Evolutionary conservation across 1,140 invertebrate genomes (phyloP), one percentile per base, ranked within the genome.

Genomic region (Papilio dardanus): DNA sequence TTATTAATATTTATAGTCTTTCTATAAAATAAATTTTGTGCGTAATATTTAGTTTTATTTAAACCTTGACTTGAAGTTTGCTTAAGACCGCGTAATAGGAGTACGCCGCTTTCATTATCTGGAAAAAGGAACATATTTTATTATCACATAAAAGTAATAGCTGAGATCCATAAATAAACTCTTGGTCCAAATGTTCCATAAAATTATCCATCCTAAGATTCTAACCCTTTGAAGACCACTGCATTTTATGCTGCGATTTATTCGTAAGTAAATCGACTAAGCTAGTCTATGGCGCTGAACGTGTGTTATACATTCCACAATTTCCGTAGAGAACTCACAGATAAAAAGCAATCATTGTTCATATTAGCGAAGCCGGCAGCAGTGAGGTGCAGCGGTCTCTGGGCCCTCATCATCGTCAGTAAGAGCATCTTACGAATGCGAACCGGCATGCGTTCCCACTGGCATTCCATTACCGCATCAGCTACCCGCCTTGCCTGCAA

Each of bases 31-130:
- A 73, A n/a, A 73, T 35, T 73, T 73, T 73, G 46, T 73, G 71
- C 24, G 33, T 50, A 50, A 8, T 3, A 33, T 14, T 10, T 31
- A 6, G 30, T 33, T 3, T 75, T 67, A 42, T 76, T 74, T 65
- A 74, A 19, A 21, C 40, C 42, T n/a, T 84, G 82, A 42, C 71
- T 78, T 91, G 85, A 74, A 82, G 86, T 75, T 92, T 88, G 75
- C 90, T 92, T 28, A 93, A 77, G 0, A 93, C 89, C 7, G 90
- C 89, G 33, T 93, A 93, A 71, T 93, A 93, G 5, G 90, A 93
- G 77, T 93, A 92, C 3, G 90, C 91, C 7, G 90, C 91, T 84
- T 93, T 93, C 83, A 93, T 85, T 21, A 93, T 92, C 91, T 93
- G 89, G 54, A 91, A 91, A 68, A 79, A 75, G 73, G 50, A 78